phyloP scores from a whole-genome alignment of 1,140 invertebrate genomes.

The Drosophila leontia region DNA sequence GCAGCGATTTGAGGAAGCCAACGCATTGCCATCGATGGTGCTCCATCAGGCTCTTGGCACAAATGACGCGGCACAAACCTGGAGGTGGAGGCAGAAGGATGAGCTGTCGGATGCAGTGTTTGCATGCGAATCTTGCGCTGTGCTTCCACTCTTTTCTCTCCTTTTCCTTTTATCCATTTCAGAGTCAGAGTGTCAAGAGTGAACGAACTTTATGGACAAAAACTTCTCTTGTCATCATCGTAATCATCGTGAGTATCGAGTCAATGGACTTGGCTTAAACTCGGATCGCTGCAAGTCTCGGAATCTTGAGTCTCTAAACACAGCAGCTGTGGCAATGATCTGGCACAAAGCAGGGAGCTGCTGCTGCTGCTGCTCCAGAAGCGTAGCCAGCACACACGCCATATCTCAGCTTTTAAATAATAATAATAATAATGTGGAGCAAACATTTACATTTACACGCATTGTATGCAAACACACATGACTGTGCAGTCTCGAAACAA shows the following conservation, averaged over 20 bases:
- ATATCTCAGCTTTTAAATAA: constrained; percentile 42
- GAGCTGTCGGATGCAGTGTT: constrained; percentile 38
- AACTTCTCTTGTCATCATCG: constrained; percentile 54
- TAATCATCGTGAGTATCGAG: constrained; percentile 36
- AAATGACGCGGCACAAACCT: constrained; percentile 40
- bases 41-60: constrained; percentile 48
- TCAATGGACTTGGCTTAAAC: constrained; percentile 55
- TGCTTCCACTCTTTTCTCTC: constrained; percentile 9
- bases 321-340: constrained; percentile 55
- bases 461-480: constrained; percentile 18
- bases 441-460: constrained; percentile 37
- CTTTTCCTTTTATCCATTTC: constrained; percentile 12
- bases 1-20: constrained; percentile 49
- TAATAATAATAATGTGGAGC: constrained; percentile 23
- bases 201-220: constrained; percentile 57
- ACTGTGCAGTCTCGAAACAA: constrained; percentile 24
- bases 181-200: constrained; percentile 57
- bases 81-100: constrained; percentile 22
- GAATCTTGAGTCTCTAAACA: constrained; percentile 16
- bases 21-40: constrained; percentile 35
- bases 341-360: constrained; percentile 35
- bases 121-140: constrained; percentile 36
- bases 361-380: constrained; percentile 19
- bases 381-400: constrained; percentile 18
- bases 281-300: constrained; percentile 24